Evolutionary conservation across 1,140 invertebrate species (phyloP).

Genomic region (Whitmania pigra): DNA sequence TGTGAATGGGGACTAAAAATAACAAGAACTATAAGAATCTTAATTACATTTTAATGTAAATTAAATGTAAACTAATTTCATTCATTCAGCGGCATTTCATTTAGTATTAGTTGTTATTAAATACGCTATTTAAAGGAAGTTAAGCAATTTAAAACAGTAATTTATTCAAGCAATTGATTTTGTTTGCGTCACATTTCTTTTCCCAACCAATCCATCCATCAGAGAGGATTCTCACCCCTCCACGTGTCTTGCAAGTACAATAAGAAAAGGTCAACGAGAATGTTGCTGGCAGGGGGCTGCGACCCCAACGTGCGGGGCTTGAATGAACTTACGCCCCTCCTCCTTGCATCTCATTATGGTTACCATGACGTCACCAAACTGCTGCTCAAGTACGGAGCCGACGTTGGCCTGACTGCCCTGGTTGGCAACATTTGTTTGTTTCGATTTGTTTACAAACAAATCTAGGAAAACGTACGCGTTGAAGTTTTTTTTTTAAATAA

Average conservation of each 20-base stretch:
- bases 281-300: neutral
- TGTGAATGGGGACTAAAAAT: too few relatives aligned
- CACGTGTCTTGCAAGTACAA: slow-evolving; percentile 11
- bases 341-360: neutral
- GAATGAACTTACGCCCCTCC: neutral
- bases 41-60: neutral
- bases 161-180: too few relatives aligned
- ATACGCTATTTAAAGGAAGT: neutral
- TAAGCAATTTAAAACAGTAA: slow-evolving; percentile 36
- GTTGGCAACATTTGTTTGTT: neutral
- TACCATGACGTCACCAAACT: neutral
- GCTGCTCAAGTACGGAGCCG: neutral
- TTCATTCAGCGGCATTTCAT: too few relatives aligned
- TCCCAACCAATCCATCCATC: slow-evolving; percentile 58
- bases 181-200: too few relatives aligned
- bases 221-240: slow-evolving; percentile 15
- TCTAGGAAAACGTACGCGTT: too few relatives aligned
- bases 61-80: too few relatives aligned
- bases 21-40: neutral
- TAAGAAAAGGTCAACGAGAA: too few relatives aligned
- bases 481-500: too few relatives aligned
- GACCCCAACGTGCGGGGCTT: neutral
- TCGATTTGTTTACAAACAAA: neutral
- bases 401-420: neutral
- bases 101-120: too few relatives aligned